Percentiles rank a stretch among this genome's conserved stretches.
Evolutionary conservation across 1,140 invertebrate genomes (phyloP).

Genomic region (Mya arenaria): DNA sequence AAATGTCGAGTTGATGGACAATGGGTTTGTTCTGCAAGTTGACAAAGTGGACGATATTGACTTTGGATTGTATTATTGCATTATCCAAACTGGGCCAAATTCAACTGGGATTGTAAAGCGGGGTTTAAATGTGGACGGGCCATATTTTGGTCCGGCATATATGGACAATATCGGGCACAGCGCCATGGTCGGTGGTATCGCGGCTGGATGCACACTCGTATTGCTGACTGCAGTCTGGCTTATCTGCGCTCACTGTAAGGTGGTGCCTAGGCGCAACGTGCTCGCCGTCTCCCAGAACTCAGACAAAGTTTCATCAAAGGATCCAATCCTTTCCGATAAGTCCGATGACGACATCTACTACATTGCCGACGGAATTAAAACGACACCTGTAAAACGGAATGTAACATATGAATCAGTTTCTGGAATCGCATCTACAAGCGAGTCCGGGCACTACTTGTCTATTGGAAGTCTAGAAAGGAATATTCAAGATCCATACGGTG

Average conservation of each 20-base stretch:
- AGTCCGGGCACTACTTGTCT: constrained; percentile 14
- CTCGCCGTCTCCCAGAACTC: neutral
- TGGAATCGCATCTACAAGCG: neutral
- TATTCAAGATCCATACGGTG: neutral
- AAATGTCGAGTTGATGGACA: neutral
- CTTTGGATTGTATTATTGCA: constrained; percentile 42
- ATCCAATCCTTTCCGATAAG: neutral
- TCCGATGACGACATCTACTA: constrained; percentile 31
- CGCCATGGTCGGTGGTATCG: constrained; percentile 27
- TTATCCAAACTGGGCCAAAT: constrained; percentile 8
- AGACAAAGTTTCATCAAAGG: neutral
- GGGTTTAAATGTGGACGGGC: constrained; percentile 39
- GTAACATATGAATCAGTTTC: neutral
- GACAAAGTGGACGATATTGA: constrained; percentile 24
- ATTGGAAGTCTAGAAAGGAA: constrained; percentile 17
- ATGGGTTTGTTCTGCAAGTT: constrained; percentile 26
- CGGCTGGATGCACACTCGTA: constrained; percentile 12
- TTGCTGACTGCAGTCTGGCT: constrained; percentile 15
- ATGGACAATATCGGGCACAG: neutral
- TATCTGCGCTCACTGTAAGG: neutral
- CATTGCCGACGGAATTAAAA: constrained; percentile 8
- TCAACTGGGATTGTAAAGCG: neutral
- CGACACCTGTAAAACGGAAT: neutral
- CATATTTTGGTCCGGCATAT: constrained; percentile 6
- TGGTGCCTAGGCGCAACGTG: too few species aligned